phyloP scores from a whole-genome alignment of 2,888 invertebrate genomes.

The Ormyrus rosae region DNA sequence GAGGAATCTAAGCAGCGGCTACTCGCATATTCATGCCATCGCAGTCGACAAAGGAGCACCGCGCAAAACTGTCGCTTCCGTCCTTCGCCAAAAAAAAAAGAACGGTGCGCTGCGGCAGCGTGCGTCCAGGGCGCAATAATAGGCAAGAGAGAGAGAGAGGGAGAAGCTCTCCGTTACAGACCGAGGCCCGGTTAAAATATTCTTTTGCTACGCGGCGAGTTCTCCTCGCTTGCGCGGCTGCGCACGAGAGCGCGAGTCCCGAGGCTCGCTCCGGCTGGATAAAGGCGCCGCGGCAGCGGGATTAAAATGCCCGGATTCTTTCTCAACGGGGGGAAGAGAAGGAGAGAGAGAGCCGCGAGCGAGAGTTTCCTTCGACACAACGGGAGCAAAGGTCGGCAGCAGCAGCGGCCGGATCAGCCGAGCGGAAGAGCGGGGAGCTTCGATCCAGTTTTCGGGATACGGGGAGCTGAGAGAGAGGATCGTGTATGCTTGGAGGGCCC shows the following conservation, averaged over 20 bases:
- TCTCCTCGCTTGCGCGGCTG: no score
- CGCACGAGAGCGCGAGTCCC: constrained; percentile 11
- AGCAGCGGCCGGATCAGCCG: constrained; percentile 36
- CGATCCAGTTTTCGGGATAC: constrained; percentile 50
- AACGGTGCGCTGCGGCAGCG: no score
- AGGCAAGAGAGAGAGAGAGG: no score
- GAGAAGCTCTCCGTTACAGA: no score
- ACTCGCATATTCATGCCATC: no score
- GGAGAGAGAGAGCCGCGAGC: constrained; percentile 3
- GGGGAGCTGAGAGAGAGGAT: neutral
- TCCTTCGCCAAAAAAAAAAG: no score
- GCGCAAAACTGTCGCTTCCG: neutral
- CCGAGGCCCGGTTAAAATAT: constrained; percentile 25
- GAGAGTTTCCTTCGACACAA: constrained; percentile 16
- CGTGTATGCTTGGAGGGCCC: neutral
- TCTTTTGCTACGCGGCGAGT: constrained; percentile 13
- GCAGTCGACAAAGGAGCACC: neutral
- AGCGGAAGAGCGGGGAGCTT: constrained; percentile 37
- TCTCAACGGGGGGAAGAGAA: constrained; percentile 13
- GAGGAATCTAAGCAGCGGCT: no score
- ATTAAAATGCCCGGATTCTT: constrained; percentile 58
- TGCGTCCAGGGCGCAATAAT: no score
- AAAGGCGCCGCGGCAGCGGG: constrained; percentile 12
- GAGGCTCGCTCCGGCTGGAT: constrained; percentile 29
- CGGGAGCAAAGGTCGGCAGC: constrained; percentile 25